Evolutionary conservation across 2,797 vertebrate genomes (phyloP).

Genomic region (Odontamblyopus rebecca): DNA sequence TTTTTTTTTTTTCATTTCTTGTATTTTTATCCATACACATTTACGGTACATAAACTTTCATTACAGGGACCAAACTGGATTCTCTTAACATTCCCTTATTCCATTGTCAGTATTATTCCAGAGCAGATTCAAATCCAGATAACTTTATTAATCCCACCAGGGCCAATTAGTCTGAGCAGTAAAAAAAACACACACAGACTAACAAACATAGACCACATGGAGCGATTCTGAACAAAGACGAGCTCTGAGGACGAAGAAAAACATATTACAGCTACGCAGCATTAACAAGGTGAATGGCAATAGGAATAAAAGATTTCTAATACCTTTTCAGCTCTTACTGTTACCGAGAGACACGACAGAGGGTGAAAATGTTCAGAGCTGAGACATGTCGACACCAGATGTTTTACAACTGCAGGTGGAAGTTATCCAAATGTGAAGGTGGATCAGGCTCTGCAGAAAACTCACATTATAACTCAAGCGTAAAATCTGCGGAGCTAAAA

Average conservation of each 20-base stretch:
- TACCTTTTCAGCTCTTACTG: conserved; percentile 24
- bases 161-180: too few species aligned
- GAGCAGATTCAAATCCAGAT: not conserved
- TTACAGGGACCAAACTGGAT: conserved; percentile 39
- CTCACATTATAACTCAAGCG: not conserved
- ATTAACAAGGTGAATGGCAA: too few species aligned
- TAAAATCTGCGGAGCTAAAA: too few species aligned
- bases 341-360: conserved; percentile 54
- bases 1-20: too few species aligned
- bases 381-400: conserved; percentile 67
- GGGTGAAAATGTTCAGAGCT: conserved; percentile 32
- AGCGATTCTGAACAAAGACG: too few species aligned
- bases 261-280: too few species aligned
- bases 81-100: not conserved
- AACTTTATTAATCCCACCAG: too few species aligned
- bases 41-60: not conserved
- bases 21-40: not conserved
- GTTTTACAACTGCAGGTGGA: conserved; percentile 34
- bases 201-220: too few species aligned
- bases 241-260: too few species aligned
- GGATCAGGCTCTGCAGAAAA: conserved; percentile 47
- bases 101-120: conserved; percentile 33
- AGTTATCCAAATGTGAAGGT: conserved; percentile 64
- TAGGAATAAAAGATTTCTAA: too few species aligned
- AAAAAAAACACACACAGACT: too few species aligned